Base-by-base conservation (phyloP, 1,140 invertebrate genomes). In the Cardiocondyla obscurior region DNA sequence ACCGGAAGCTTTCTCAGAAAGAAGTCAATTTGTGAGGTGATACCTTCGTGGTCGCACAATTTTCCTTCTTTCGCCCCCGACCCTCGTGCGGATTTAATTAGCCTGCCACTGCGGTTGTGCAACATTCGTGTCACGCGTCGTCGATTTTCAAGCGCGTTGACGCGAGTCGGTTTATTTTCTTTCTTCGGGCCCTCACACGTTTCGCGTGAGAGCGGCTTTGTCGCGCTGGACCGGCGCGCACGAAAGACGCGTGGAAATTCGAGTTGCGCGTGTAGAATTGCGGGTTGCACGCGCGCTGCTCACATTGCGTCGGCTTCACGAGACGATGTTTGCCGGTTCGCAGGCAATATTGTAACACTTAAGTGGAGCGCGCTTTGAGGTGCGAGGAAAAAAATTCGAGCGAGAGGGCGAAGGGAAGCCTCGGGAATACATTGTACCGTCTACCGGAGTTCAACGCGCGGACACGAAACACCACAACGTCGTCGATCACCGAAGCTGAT, bases 271-370 rank as follows among this genome's bases (percentile, higher is more conserved):
- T 86, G 70, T 86, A 83, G 58, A 82, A 86, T 87, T 87, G 85
- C 85, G 25, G 58, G 36, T 53, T 79, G 57, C 64, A 81, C 74
- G 76, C 85, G 79, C 70, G 49, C 36, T 39, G 57, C 57, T 60
- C 57, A 36, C 30, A 62, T 67, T 19, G 81, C 57, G 60, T 42
- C 33, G 70, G 28, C 49, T 77, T 77, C 70, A 44, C 77, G 64
- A 76, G 85, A 76, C 69, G 62, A 55, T 88, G 85, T 88, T 87
- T 88, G 85, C 76, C 84, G 55, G 70, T 72, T 57, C 76, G 25
- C 77, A 64, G 57, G 77, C 84, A 81, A 89, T 87, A 89, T 89
- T 89, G 88, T 89, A 85, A 86, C 84, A 7, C 58, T n/a, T 82
- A 89, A 89, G 82, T 74, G 69, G 82, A 83, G 84, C 74, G 84